These are phyloP conservation scores for Orientallactaga sibirica DNA, from an alignment of 2,797 vertebrate genomes.

Conservation along the genomic window DNA sequence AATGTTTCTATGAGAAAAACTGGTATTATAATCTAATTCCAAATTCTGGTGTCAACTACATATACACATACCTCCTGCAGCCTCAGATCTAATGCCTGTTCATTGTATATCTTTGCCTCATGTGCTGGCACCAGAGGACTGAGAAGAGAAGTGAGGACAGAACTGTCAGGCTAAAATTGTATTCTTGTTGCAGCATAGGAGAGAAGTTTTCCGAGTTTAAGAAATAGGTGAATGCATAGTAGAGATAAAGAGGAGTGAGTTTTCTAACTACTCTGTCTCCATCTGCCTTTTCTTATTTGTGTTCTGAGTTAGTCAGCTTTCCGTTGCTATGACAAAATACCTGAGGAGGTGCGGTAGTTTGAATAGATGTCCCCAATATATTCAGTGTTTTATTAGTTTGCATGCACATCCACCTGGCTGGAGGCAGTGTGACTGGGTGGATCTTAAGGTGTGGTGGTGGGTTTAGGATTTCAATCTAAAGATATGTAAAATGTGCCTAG, in stretches of 20 bases:
- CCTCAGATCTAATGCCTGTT: neutral
- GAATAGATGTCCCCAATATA: too few species aligned
- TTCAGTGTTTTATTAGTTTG: too few species aligned
- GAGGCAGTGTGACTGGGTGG: too few species aligned
- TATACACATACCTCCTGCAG: neutral
- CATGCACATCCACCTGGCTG: too few species aligned
- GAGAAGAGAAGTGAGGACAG: neutral
- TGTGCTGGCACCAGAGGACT: neutral
- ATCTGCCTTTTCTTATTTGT: neutral
- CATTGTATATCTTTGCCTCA: neutral
- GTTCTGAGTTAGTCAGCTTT: neutral
- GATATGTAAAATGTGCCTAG: too few species aligned
- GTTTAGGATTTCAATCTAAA: too few species aligned
- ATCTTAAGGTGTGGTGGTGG: too few species aligned
- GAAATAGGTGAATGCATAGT: neutral
- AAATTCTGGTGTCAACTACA: neutral
- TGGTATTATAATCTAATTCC: neutral
- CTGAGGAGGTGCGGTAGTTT: too few species aligned
- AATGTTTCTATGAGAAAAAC: neutral
- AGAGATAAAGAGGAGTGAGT: neutral
- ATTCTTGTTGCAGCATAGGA: neutral
- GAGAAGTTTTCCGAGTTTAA: neutral
- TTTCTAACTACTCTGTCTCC: neutral
- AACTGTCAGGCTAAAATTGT: neutral
- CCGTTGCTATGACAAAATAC: neutral